Conservation (phyloP, 1,140 invertebrate species). For the Mylabris phalerata region DNA sequence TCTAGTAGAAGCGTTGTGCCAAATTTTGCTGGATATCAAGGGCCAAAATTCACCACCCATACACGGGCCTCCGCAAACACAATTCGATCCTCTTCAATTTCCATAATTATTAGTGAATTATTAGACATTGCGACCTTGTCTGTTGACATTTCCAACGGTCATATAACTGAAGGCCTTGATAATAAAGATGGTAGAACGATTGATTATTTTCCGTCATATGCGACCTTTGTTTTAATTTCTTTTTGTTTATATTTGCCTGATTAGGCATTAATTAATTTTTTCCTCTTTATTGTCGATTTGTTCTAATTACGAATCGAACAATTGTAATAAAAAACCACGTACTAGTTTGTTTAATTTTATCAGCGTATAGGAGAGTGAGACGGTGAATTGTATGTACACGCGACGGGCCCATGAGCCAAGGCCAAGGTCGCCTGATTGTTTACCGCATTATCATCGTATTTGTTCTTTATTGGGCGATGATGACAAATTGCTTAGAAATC, state of each 20-base stretch:
- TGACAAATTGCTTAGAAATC: conserved; percentile 12
- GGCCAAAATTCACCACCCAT: too few relatives aligned
- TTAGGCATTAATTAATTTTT: background rate
- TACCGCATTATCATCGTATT: conserved; percentile 20
- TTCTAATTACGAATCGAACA: background rate
- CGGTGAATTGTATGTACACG: background rate
- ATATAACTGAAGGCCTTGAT: conserved; percentile 24
- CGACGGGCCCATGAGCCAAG: conserved; percentile 19
- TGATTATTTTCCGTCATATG: conserved; percentile 16
- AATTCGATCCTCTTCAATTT: background rate
- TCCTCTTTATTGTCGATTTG: conserved; percentile 18
- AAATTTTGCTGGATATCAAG: background rate
- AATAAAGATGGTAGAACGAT: conserved; percentile 30
- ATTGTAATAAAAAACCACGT: background rate
- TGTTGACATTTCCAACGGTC: conserved; percentile 33
- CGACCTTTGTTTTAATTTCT: conserved; percentile 21
- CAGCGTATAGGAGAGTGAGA: background rate
- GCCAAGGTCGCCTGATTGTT: conserved; percentile 18
- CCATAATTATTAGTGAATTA: background rate
- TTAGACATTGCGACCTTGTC: conserved; percentile 23
- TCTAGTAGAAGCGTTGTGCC: background rate
- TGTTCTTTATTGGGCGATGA: conserved; percentile 15
- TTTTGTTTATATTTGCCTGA: conserved; percentile 18
- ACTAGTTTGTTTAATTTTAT: background rate
- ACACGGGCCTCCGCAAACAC: background rate